Evolutionary conservation across 2,797 vertebrate genomes (phyloP).

Genomic region (Anisognathus igniventris): DNA sequence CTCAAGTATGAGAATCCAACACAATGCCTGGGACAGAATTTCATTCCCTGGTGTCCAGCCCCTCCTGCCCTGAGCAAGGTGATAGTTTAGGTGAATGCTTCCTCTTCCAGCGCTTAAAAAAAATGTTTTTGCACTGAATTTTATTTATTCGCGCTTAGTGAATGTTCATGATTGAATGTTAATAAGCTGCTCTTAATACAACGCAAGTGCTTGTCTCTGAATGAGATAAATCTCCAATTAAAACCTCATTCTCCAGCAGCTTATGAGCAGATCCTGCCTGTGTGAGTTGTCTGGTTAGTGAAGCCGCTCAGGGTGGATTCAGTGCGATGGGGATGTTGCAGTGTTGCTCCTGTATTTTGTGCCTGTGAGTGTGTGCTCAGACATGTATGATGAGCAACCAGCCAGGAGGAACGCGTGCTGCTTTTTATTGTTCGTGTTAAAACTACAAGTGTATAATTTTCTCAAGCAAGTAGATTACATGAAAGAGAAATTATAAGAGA

Average conservation of each 20-base stretch:
- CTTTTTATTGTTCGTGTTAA: background rate
- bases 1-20: background rate
- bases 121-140: background rate
- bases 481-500: background rate
- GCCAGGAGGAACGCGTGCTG: background rate
- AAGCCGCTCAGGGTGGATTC: background rate
- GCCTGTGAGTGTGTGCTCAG: background rate
- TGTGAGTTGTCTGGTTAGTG: background rate
- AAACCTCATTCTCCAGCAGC: background rate
- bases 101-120: background rate
- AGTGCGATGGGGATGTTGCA: background rate
- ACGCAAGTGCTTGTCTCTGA: background rate
- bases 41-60: background rate
- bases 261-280: background rate
- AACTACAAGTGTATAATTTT: background rate
- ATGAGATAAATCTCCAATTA: conserved; percentile 31
- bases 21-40: background rate
- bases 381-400: background rate
- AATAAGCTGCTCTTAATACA: background rate
- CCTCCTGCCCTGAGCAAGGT: background rate
- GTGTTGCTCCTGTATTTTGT: background rate
- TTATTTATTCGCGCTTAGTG: background rate
- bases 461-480: background rate
- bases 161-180: background rate
- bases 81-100: background rate